Evolutionary conservation across 2,113 vertebrate species (phyloP).

Genomic region (Phycodurus eques): DNA sequence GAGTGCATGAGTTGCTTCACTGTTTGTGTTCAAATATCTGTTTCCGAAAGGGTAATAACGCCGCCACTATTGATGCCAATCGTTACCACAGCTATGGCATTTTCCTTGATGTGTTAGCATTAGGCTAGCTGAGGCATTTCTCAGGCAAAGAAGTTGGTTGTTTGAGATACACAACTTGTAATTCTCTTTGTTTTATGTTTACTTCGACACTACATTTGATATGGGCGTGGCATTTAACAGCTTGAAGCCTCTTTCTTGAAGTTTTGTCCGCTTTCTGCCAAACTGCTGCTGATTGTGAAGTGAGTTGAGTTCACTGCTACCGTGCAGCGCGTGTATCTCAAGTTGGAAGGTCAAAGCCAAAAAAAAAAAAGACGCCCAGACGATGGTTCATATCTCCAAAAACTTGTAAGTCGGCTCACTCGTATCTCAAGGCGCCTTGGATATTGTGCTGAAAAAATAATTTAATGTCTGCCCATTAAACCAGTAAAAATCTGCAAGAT

Average conservation of each 20-base stretch:
- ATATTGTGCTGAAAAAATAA: constrained; percentile 24
- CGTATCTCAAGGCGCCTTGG: constrained; percentile 1
- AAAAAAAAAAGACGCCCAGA: constrained; percentile 21
- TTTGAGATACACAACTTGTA: background rate
- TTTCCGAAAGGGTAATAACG: too few relatives aligned
- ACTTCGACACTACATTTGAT: background rate
- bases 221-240: too few relatives aligned
- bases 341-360: background rate
- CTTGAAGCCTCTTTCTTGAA: background rate
- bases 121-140: too few relatives aligned
- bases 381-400: background rate
- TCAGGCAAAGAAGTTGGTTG: too few relatives aligned
- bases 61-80: too few relatives aligned
- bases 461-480: constrained; percentile 29
- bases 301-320: background rate
- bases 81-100: too few relatives aligned
- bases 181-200: background rate
- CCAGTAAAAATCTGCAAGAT: constrained; percentile 7
- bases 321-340: background rate
- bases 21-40: too few relatives aligned
- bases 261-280: too few relatives aligned
- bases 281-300: background rate
- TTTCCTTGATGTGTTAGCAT: too few relatives aligned
- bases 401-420: background rate
- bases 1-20: too few relatives aligned